These are phyloP conservation scores for Myotis pilosus DNA, from an alignment of 2,797 vertebrate species.

Conservation along the genomic window DNA sequence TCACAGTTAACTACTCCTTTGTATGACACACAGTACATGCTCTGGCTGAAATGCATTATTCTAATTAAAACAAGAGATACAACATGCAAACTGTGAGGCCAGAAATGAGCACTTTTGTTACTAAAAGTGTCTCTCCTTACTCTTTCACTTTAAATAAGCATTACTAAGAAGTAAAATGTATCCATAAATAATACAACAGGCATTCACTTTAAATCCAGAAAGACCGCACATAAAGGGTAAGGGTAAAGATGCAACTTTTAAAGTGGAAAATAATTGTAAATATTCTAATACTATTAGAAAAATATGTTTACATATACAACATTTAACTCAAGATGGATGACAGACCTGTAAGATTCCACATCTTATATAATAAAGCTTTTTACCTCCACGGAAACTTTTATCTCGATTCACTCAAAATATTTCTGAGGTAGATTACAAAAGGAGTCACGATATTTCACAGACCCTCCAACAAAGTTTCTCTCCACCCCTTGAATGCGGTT, in stretches of 20 bases:
- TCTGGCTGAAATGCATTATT: not conserved
- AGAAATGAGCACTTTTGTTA: not conserved
- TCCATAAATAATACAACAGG: not conserved
- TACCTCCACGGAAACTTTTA: not conserved
- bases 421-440: not conserved
- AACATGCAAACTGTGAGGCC: not conserved
- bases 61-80: not conserved
- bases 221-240: not conserved
- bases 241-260: not conserved
- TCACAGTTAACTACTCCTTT: not conserved
- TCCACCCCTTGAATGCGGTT: not conserved
- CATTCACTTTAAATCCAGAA: conserved; percentile 40
- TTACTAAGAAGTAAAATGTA: not conserved
- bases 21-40: not conserved
- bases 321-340: conserved; percentile 26
- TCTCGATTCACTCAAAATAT: not conserved
- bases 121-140: not conserved
- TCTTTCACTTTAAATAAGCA: not conserved
- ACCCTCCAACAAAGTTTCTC: not conserved
- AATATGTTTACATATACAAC: conserved; percentile 11
- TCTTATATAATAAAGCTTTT: not conserved
- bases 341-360: not conserved
- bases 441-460: not conserved
- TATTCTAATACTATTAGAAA: not conserved
- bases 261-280: conserved; percentile 4